These are phyloP conservation scores for Trissolcus japonicus DNA, from an alignment of 2,888 invertebrate species.

Conservation along the genomic window DNA sequence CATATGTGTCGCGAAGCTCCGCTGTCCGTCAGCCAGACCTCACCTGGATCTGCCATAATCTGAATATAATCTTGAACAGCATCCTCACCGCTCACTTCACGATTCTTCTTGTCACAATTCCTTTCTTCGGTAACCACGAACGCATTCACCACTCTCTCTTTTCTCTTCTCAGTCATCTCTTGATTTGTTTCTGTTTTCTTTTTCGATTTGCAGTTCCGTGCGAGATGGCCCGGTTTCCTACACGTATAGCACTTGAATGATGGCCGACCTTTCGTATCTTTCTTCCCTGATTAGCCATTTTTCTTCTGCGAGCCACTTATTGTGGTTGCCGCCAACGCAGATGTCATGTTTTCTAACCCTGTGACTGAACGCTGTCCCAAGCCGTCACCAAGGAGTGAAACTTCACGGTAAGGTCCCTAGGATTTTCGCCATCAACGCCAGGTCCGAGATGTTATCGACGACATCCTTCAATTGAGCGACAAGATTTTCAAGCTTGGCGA, in stretches of 20 bases:
- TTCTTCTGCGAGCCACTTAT: constrained; percentile 2
- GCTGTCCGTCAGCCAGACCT: constrained; percentile 59
- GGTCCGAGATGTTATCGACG: constrained; percentile 54
- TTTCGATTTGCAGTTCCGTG: constrained; percentile 12
- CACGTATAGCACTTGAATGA: constrained; percentile 15
- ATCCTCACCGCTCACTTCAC: background rate
- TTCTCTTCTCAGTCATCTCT: background rate
- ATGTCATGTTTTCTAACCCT: constrained; percentile 7
- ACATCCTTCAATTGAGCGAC: constrained; percentile 58
- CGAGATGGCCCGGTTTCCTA: constrained; percentile 10
- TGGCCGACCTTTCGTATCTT: background rate
- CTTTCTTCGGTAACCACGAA: constrained; percentile 7
- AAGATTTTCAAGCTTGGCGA: constrained; percentile 56
- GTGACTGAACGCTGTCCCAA: constrained; percentile 56
- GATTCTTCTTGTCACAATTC: background rate
- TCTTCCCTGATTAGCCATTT: background rate
- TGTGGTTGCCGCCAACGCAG: constrained; percentile 15
- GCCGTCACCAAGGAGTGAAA: constrained; percentile 59
- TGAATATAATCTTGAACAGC: constrained; percentile 1
- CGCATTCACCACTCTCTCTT: constrained; percentile 5
- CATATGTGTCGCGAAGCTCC: constrained; percentile 42
- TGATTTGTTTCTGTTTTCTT: constrained; percentile 10
- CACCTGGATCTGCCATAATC: constrained; percentile 20
- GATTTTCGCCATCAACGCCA: constrained; percentile 59
- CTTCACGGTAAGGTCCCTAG: constrained; percentile 59